Evolutionary conservation across 2,888 invertebrate species (phyloP).

Genomic region (Hetaerina titia): DNA sequence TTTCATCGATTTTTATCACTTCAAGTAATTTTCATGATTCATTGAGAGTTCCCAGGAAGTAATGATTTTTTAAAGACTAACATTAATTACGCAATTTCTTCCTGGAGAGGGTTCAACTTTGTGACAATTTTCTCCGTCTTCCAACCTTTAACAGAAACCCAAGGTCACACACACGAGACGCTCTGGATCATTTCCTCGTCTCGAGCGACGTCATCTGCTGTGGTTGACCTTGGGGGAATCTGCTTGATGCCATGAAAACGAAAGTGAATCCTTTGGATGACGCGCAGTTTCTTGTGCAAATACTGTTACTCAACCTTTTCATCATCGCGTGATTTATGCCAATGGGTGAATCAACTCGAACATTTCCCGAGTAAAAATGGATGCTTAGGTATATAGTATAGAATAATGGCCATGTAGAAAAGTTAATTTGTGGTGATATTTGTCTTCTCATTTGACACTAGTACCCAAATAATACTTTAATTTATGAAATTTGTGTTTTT

Average conservation of each 20-base stretch:
- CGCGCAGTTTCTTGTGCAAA: background rate
- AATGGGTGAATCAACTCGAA: too few relatives aligned
- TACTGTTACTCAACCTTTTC: background rate
- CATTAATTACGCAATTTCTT: slow-evolving; percentile 18
- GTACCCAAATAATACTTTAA: too few relatives aligned
- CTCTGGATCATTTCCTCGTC: slow-evolving; percentile 15
- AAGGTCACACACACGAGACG: background rate
- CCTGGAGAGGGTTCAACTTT: background rate
- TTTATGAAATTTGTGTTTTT: too few relatives aligned
- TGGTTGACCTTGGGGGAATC: background rate
- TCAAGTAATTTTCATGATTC: background rate
- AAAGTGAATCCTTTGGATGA: background rate
- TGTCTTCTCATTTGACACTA: too few relatives aligned
- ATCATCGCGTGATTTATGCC: too few relatives aligned
- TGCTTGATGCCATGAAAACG: background rate
- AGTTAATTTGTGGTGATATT: too few relatives aligned
- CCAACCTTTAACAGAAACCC: background rate
- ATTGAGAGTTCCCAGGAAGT: background rate
- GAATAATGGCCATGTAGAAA: too few relatives aligned
- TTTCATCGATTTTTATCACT: background rate
- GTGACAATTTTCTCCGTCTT: background rate
- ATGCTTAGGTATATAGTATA: too few relatives aligned
- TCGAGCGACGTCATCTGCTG: background rate
- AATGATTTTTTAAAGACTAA: background rate
- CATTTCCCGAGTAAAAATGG: too few relatives aligned